Evolutionary conservation across 2,797 vertebrate species (phyloP), one percentile per base, ranked within the genome.

Genomic region (Dicrostonyx torquatus): DNA sequence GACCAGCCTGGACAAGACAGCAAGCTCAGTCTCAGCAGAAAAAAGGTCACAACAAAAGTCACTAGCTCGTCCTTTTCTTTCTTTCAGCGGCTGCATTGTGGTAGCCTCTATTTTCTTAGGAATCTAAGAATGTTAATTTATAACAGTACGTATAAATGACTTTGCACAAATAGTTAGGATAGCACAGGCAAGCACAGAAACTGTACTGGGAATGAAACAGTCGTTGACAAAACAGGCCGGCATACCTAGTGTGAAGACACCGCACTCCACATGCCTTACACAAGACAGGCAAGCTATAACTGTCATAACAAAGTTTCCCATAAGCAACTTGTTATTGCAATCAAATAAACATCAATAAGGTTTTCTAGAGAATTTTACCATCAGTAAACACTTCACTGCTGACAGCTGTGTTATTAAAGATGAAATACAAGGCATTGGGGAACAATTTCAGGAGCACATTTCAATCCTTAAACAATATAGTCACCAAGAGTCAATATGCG

Each of bases 201-300:
- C 92, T 86, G 87, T 66, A 93, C 91, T 90, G 48, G 40, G 76
- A 97, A 97, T 3, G 0, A 90, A 97, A 62, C 11, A 93, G 93
- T 98, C 96, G 98, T 98, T 98, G 97, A 96, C 97, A 95, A 98
- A 97, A 86, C 64, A 95, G 94, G 94, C 66, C 95, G 94, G 94
- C 93, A 73, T 4, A 66, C 18, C 73, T 77, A 82, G 53, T 53
- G 53, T 87, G 37, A 97, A 94, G 26, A 22, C 62, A 93, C 93
- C 24, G 31, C 18, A 94, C 64, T 94, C 48, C 60, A 88, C 17
- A 2, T 34, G 0, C 93, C 58, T 79, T 37, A 75, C 24, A 55
- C 2, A 29, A 53, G 5, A 60, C 29, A 94, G 40, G 79, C n/a
- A 95, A 82, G 82, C 10, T 31, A 15, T 17, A 82, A 50, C 8